phyloP scores from a whole-genome alignment of 2,113 vertebrate genomes.

The Ceyx melanurus region DNA sequence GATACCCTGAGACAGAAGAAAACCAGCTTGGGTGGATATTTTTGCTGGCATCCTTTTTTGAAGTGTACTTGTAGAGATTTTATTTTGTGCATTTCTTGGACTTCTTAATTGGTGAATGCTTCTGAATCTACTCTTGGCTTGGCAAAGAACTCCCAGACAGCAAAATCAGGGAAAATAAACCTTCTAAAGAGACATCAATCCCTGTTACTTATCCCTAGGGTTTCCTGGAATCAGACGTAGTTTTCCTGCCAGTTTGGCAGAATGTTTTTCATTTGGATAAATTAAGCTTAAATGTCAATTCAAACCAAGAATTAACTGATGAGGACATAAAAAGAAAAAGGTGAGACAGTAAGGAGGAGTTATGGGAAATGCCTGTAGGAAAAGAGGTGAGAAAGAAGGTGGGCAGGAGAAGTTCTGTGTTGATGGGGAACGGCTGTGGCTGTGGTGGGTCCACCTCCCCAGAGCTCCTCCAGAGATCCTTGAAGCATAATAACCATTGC shows the following conservation, averaged over 20 bases:
- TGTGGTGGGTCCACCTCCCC: neutral
- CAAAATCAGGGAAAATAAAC: constrained; percentile 29
- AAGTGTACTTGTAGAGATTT: neutral
- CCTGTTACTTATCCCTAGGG: neutral
- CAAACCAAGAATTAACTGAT: neutral
- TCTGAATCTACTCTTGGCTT: constrained; percentile 18
- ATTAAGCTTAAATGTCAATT: neutral
- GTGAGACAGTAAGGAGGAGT: neutral
- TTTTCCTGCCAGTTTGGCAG: constrained; percentile 16
- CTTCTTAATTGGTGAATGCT: neutral
- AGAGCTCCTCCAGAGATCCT: neutral
- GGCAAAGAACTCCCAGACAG: constrained; percentile 5
- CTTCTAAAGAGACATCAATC: constrained; percentile 16
- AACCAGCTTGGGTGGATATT: accelerated
- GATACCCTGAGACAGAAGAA: accelerated
- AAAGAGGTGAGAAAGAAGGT: neutral
- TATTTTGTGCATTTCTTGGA: constrained; percentile 32
- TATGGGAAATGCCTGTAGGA: neutral
- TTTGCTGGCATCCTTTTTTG: neutral
- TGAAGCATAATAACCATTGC: neutral
- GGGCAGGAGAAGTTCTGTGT: neutral
- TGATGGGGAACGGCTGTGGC: neutral
- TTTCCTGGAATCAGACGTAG: neutral
- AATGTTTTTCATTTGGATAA: neutral
- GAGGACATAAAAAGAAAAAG: neutral